Conservation (phyloP, 2,797 vertebrate genomes). For the Rhinella marina region DNA sequence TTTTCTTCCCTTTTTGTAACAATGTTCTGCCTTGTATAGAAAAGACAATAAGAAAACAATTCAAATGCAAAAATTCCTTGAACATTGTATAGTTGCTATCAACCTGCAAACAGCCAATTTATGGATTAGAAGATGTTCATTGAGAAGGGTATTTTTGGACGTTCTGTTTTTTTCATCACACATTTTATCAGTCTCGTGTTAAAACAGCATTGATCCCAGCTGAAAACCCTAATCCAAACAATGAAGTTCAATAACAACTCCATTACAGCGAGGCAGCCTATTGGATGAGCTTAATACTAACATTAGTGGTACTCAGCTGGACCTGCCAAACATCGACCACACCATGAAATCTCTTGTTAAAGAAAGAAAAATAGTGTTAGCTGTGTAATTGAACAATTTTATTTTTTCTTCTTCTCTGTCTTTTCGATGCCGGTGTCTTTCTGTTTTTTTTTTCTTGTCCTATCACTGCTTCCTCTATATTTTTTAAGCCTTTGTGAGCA, state of each 20-base stretch:
- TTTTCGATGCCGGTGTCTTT: conserved; percentile 65
- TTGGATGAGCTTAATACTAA: conserved; percentile 89
- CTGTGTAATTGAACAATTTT: conserved; percentile 99
- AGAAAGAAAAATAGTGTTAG: conserved; percentile 99
- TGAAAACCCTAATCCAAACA: conserved; percentile 94
- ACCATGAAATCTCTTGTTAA: conserved; percentile 99
- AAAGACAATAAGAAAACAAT: conserved; percentile 28
- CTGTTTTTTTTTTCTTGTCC: conserved; percentile 68
- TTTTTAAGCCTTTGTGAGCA: conserved; percentile 92
- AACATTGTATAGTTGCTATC: conserved; percentile 59
- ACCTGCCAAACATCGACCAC: conserved; percentile 91
- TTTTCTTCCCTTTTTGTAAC: conserved; percentile 45
- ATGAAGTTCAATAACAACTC: conserved; percentile 98
- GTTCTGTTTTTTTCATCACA: conserved; percentile 85
- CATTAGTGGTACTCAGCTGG: conserved; percentile 98
- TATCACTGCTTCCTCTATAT: conserved; percentile 72
- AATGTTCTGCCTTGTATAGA: conserved; percentile 1
- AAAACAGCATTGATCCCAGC: conserved; percentile 96
- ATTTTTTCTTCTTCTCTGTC: conserved; percentile 78
- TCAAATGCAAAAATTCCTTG: conserved; percentile 31
- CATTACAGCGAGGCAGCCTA: conserved; percentile 87
- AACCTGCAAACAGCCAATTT: conserved; percentile 69
- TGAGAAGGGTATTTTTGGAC: conserved; percentile 76
- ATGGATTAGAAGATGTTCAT: conserved; percentile 74
- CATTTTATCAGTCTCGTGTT: conserved; percentile 91